phyloP scores from a whole-genome alignment of 2,113 vertebrate genomes.

The Thalassoma bifasciatum region DNA sequence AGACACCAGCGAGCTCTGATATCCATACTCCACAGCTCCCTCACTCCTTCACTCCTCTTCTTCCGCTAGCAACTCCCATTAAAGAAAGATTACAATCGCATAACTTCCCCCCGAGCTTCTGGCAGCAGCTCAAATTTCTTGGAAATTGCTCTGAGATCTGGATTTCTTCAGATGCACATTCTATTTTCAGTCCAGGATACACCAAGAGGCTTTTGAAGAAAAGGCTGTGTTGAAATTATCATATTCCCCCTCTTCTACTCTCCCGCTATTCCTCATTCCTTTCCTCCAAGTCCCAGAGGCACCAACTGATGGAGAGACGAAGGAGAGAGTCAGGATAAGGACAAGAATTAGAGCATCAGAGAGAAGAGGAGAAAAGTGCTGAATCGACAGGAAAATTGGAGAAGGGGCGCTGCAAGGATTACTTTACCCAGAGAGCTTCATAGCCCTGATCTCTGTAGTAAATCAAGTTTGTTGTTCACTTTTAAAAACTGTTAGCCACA shows the following conservation, averaged over 20 bases:
- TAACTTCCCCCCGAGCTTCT: constrained; percentile 47
- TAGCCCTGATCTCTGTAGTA: constrained; percentile 4
- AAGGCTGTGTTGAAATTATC: constrained; percentile 58
- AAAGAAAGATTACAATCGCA: constrained; percentile 54
- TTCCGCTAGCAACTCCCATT: constrained; percentile 17
- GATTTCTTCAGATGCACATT: constrained; percentile 53
- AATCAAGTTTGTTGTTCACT: constrained; percentile 38
- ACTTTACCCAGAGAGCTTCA: constrained; percentile 13
- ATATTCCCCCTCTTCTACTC: constrained; percentile 46
- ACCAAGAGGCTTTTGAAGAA: constrained; percentile 57
- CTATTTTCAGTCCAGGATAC: constrained; percentile 59
- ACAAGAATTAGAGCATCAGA: constrained; percentile 56
- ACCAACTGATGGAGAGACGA: constrained; percentile 80
- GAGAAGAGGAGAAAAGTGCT: constrained; percentile 55
- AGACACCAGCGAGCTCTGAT: constrained; percentile 56
- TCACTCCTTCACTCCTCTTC: constrained; percentile 28
- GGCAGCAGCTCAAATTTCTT: constrained; percentile 55
- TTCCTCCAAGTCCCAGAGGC: constrained; percentile 60
- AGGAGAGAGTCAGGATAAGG: constrained; percentile 80
- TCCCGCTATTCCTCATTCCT: constrained; percentile 46
- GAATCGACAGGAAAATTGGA: constrained; percentile 51
- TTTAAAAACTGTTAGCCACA: constrained; percentile 16
- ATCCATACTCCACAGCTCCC: constrained; percentile 2
- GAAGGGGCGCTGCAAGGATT: constrained; percentile 36
- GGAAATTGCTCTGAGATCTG: constrained; percentile 59